Conservation (phyloP, 2,888 invertebrate genomes). For the Pyrocoelia pectoralis region DNA sequence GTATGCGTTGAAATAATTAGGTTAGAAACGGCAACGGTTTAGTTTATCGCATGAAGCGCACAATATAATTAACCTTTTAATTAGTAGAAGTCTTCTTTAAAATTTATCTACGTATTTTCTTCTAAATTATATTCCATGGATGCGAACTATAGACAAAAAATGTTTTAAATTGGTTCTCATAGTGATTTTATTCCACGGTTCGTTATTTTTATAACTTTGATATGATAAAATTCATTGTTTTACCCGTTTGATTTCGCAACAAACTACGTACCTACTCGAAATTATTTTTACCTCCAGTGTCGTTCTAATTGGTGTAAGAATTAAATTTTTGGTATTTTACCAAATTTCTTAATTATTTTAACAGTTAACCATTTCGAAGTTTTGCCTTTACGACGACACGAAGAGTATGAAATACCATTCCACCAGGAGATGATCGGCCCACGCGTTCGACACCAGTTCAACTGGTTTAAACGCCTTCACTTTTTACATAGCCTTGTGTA, state of each 20-base stretch:
- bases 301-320: not conserved
- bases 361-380: conserved; percentile 24
- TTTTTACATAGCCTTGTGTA: conserved; percentile 52
- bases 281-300: no score
- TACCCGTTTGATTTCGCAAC: not conserved
- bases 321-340: not conserved
- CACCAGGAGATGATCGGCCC: conserved; percentile 57
- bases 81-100: conserved; percentile 4
- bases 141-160: conserved; percentile 7
- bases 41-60: conserved; percentile 1
- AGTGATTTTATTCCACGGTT: conserved; percentile 8
- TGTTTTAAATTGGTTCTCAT: conserved; percentile 6
- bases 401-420: conserved; percentile 37
- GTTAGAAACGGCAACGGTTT: not conserved
- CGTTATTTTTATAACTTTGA: not conserved
- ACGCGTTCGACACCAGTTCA: conserved; percentile 61
- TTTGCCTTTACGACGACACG: conserved; percentile 29
- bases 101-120: not conserved
- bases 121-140: conserved; percentile 5
- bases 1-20: conserved; percentile 1
- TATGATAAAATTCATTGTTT: conserved; percentile 3
- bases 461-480: conserved; percentile 63
- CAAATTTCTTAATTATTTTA: conserved; percentile 13
- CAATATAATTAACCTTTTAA: not conserved
- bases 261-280: no score